Conservation (phyloP, 1,140 invertebrate genomes). For the Drosophila tropicalis region DNA sequence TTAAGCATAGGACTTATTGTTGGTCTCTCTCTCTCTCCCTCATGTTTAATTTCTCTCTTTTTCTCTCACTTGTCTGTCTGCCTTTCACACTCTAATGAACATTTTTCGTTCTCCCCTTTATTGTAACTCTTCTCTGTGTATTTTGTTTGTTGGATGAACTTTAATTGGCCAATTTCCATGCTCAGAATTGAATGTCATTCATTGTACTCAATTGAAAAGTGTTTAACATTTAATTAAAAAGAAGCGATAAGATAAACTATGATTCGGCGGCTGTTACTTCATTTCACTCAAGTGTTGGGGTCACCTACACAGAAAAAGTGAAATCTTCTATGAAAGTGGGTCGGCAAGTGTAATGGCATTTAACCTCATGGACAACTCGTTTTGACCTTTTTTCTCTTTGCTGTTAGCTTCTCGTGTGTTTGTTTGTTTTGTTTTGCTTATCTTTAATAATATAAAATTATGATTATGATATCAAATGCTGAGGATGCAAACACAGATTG, state of each 20-base stretch:
- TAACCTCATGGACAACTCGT: neutral
- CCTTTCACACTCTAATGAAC: neutral
- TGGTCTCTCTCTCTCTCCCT: neutral
- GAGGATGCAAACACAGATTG: neutral
- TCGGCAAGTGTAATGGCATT: constrained; percentile 13
- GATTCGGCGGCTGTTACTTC: neutral
- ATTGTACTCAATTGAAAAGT: constrained; percentile 8
- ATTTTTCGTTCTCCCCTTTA: neutral
- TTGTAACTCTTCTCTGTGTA: neutral
- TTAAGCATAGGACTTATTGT: neutral
- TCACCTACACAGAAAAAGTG: constrained; percentile 27
- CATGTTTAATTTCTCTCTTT: neutral
- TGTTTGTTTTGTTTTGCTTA: constrained; percentile 10
- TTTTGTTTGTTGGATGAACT: neutral
- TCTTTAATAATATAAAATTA: constrained; percentile 54
- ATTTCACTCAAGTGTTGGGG: neutral
- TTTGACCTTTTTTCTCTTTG: neutral
- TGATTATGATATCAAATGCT: constrained; percentile 40
- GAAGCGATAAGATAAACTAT: neutral
- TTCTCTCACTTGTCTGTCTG: neutral
- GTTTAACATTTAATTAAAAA: neutral
- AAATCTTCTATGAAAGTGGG: constrained; percentile 39
- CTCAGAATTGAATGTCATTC: neutral
- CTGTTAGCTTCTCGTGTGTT: neutral
- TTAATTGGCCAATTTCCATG: constrained; percentile 6